Conservation (phyloP, 1,140 invertebrate species). For the Vanessa tameamea region DNA sequence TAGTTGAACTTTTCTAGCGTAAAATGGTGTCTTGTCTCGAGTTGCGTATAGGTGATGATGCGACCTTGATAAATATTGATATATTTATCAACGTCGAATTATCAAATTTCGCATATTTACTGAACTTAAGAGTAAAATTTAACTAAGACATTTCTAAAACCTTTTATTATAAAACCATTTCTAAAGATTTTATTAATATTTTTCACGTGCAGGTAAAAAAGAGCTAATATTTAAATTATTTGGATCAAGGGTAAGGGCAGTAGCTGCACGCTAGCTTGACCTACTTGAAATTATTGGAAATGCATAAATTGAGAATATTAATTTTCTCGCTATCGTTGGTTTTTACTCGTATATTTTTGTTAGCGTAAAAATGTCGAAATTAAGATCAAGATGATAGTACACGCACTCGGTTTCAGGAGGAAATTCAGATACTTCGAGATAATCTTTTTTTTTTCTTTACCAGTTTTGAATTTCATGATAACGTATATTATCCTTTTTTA, state of each 20-base stretch:
- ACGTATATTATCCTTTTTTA: neutral
- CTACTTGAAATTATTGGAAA: neutral
- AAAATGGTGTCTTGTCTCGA: too few relatives aligned
- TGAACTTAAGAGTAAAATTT: too few relatives aligned
- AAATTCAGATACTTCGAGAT: neutral
- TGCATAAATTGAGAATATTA: slow-evolving; percentile 7
- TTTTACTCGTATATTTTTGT: neutral
- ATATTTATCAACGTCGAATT: too few relatives aligned
- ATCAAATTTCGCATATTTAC: too few relatives aligned
- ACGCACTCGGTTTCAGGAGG: neutral
- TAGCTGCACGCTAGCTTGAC: neutral
- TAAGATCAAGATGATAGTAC: neutral
- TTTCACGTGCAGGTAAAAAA: neutral
- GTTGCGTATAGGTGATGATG: too few relatives aligned
- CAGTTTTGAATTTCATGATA: neutral
- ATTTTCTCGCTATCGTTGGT: neutral
- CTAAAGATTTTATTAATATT: neutral
- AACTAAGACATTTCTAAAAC: too few relatives aligned
- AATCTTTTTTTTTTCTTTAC: neutral
- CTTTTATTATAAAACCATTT: too few relatives aligned
- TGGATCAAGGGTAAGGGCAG: slow-evolving; percentile 2
- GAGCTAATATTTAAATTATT: slow-evolving; percentile 7
- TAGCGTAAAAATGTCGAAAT: neutral
- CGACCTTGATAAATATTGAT: too few relatives aligned
- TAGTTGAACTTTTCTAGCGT: too few relatives aligned